phyloP scores from a whole-genome alignment of 2,797 vertebrate species.

The Sebastes diaconus region DNA sequence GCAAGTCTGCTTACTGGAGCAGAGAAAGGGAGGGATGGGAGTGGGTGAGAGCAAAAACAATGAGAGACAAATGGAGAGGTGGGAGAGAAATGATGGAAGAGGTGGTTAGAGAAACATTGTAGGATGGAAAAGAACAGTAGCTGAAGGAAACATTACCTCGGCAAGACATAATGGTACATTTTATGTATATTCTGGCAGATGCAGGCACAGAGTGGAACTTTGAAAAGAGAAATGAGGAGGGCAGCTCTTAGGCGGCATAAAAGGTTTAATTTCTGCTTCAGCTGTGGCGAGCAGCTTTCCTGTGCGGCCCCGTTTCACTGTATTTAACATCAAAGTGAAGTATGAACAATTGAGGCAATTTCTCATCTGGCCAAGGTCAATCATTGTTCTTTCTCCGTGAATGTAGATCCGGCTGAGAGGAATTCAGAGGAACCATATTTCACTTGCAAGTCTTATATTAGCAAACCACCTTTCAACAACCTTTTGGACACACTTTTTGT shows the following conservation, averaged over 20 bases:
- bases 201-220: conserved; percentile 26
- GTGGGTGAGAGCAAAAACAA: conserved; percentile 2
- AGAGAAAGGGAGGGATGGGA: conserved; percentile 22
- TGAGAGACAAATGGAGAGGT: conserved; percentile 18
- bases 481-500: not conserved
- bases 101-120: not conserved
- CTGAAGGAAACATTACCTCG: conserved; percentile 19
- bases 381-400: conserved; percentile 71
- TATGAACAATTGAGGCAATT: conserved; percentile 76
- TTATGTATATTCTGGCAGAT: conserved; percentile 47
- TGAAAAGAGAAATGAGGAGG: conserved; percentile 4
- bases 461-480: conserved; percentile 45
- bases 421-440: conserved; percentile 59
- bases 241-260: conserved; percentile 50
- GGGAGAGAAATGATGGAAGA: conserved; percentile 13
- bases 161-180: conserved; percentile 42
- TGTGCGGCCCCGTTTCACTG: conserved; percentile 58
- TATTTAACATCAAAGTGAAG: conserved; percentile 80
- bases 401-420: conserved; percentile 50
- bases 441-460: conserved; percentile 45
- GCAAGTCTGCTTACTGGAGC: conserved; percentile 54
- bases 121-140: conserved; percentile 16
- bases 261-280: conserved; percentile 67
- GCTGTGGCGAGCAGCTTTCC: conserved; percentile 60
- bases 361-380: conserved; percentile 73